Evolutionary conservation across 1,140 invertebrate genomes (phyloP), one percentile per base, ranked within the genome.

Genomic region (Diabrotica virgifera): DNA sequence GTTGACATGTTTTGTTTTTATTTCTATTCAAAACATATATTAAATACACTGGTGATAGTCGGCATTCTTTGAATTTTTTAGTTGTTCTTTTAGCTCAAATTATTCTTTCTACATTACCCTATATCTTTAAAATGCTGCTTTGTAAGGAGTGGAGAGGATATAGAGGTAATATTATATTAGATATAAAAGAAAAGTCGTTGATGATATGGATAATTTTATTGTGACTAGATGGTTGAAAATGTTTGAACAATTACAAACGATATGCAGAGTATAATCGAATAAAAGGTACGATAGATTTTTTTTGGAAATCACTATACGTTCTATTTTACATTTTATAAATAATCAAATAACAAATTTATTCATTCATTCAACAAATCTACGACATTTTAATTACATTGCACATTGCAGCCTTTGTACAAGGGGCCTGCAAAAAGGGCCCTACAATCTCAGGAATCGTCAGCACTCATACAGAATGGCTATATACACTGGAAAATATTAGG

Each of bases 151-250:
- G 24, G 24, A 4, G 24, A 24, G 24, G 24, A 2, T 2, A 24
- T 24, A 24, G 4, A 24, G 24, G 24, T 24, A 24, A 24, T 24
- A 24, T 24, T n/a, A n/a, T n/a, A n/a, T n/a, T n/a, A n/a, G n/a
- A 24, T 24, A 2, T 24, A 24, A 2, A 24, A 24, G 24, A 24
- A 24, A 24, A 24, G 24, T 24, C 24, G 4, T 24, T 24, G 24
- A 2, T 66, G 60, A 66, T 68, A 70, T 67, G 57, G 66, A 73
- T 70, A 59, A 66, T 70, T 75, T 78, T 78, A 77, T 78, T 78
- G 64, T 78, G 77, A 78, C 76, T 78, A 78, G 77, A 78, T 75
- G 75, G 70, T 62, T 77, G 77, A 77, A 77, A 77, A 78, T 77
- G 62, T 74, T 69, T 68, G 67, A 77, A 75, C 73, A 75, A 70